Evolutionary conservation across 2,888 invertebrate species (phyloP).

Genomic region (Drosophila testacea): DNA sequence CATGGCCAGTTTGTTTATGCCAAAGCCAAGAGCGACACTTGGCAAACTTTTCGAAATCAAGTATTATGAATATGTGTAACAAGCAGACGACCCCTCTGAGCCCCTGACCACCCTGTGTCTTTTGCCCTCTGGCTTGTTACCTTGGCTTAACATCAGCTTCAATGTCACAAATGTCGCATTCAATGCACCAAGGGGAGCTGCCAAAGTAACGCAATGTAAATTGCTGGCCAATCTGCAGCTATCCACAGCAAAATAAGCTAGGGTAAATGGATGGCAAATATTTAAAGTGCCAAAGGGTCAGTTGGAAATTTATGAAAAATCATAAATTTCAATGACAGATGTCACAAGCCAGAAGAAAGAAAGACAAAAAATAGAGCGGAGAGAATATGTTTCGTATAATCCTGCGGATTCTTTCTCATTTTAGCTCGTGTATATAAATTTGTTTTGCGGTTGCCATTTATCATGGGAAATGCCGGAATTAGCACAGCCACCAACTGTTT

Average conservation of each 20-base stretch:
- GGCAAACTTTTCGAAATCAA: constrained; percentile 42
- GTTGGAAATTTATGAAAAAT: constrained; percentile 55
- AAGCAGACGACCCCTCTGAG: neutral
- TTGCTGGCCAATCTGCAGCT: constrained; percentile 25
- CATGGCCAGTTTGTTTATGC: constrained; percentile 53
- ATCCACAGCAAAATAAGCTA: constrained; percentile 25
- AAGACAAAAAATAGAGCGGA: neutral
- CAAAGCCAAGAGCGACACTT: constrained; percentile 58
- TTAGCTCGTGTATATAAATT: constrained; percentile 48
- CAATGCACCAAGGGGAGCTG: constrained; percentile 18
- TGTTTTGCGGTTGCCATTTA: constrained; percentile 66
- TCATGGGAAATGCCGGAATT: constrained; percentile 64
- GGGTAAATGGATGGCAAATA: constrained; percentile 38
- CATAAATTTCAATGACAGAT: constrained; percentile 59
- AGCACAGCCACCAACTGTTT: constrained; percentile 39
- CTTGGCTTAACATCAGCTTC: constrained; percentile 48
- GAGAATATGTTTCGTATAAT: constrained; percentile 23
- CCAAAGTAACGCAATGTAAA: constrained; percentile 5
- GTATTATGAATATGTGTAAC: constrained; percentile 40
- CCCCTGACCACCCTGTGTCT: neutral
- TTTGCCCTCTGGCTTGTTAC: constrained; percentile 23
- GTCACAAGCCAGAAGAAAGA: constrained; percentile 16
- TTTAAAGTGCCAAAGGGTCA: constrained; percentile 56
- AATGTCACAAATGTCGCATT: constrained; percentile 46
- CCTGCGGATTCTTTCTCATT: constrained; percentile 19